These are phyloP conservation scores for Orestias chungarensis DNA, from an alignment of 2,797 vertebrate species.

Conservation along the genomic window DNA sequence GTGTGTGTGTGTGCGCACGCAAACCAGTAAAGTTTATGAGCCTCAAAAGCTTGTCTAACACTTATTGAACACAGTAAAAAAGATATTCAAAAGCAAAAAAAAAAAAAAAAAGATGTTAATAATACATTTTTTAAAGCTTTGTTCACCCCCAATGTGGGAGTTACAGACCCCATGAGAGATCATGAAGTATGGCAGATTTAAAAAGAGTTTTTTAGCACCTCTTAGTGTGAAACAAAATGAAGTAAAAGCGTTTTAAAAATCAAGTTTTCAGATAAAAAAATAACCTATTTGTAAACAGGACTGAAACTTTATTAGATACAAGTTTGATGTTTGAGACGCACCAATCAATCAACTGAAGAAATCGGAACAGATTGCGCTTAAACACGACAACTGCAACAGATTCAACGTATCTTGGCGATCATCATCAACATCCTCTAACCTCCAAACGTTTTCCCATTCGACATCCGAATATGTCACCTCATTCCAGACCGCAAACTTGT, in stretches of 20 bases:
- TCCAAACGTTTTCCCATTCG: too few relatives aligned
- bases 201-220: too few relatives aligned
- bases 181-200: neutral
- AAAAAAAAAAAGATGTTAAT: constrained; percentile 34
- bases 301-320: neutral
- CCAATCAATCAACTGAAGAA: neutral
- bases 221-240: neutral
- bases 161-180: neutral
- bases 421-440: too few relatives aligned
- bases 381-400: too few relatives aligned
- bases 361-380: neutral
- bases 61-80: constrained; percentile 45
- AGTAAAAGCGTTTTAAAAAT: neutral
- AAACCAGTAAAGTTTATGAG: constrained; percentile 55
- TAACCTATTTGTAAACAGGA: neutral
- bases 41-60: constrained; percentile 50
- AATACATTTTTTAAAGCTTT: constrained; percentile 27
- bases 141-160: constrained; percentile 3
- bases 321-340: neutral
- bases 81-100: constrained; percentile 27
- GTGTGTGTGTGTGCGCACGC: constrained; percentile 49
- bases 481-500: too few relatives aligned
- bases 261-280: neutral
- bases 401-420: too few relatives aligned
- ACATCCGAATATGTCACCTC: too few relatives aligned